A percentile compares a stretch with the other conserved stretches of the same genome.
Evolutionary conservation across 2,888 invertebrate species (phyloP).

Genomic region (Tiliacea aurago): DNA sequence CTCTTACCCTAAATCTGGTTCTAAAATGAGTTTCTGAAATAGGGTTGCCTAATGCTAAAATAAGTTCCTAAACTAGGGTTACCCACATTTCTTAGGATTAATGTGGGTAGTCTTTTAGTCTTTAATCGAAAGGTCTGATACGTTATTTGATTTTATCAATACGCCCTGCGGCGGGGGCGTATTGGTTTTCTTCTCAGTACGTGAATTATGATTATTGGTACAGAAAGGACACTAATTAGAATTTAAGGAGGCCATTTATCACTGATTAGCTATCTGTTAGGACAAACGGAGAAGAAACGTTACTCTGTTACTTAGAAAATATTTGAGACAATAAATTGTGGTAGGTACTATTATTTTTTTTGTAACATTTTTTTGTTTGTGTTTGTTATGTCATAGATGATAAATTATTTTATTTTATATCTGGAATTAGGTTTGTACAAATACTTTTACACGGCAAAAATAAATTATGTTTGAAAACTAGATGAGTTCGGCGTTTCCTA

Average conservation of each 20-base stretch:
- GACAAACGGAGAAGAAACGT: background rate
- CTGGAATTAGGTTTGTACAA: background rate
- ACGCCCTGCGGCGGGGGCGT: conserved; percentile 3
- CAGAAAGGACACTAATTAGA: conserved; percentile 27
- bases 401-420: background rate
- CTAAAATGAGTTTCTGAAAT: conserved; percentile 32
- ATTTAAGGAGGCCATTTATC: conserved; percentile 37
- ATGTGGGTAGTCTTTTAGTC: conserved; percentile 13
- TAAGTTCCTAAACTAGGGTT: conserved; percentile 4
- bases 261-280: conserved; percentile 32
- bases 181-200: conserved; percentile 18
- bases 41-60: background rate
- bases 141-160: conserved; percentile 45
- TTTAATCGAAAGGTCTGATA: conserved; percentile 21
- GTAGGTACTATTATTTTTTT: background rate
- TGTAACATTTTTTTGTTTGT: background rate
- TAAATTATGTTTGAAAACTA: background rate
- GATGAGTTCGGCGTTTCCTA: background rate
- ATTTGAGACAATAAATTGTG: background rate
- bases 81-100: conserved; percentile 5
- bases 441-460: background rate
- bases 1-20: conserved; percentile 15
- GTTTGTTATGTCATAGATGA: background rate
- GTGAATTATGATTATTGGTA: conserved; percentile 37
- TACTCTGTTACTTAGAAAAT: background rate